Evolutionary conservation across 2,888 invertebrate genomes (phyloP).

Genomic region (Eupelmus urozonus): DNA sequence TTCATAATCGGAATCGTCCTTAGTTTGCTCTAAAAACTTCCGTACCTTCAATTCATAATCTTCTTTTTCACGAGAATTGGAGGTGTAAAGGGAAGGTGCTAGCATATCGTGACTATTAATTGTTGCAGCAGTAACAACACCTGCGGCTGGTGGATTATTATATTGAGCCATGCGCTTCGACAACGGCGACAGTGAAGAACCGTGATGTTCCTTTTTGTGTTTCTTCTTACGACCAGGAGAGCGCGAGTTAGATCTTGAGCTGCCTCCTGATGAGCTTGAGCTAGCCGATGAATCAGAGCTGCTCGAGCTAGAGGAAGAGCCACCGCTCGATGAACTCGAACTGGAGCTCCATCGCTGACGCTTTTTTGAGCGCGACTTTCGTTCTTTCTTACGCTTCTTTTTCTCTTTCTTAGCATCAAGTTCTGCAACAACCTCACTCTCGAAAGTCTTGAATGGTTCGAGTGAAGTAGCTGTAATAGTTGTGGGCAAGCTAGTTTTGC

Average conservation of each 20-base stretch:
- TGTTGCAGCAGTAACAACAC: constrained; percentile 71
- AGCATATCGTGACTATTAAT: constrained; percentile 76
- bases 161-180: constrained; percentile 91
- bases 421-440: constrained; percentile 69
- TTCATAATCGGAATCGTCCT: constrained; percentile 91
- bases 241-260: constrained; percentile 72
- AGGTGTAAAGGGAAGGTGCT: constrained; percentile 76
- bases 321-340: constrained; percentile 79
- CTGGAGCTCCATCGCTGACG: constrained; percentile 79
- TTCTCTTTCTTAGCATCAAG: constrained; percentile 74
- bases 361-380: constrained; percentile 76
- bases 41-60: constrained; percentile 84
- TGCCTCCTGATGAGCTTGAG: constrained; percentile 78
- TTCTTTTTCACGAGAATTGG: constrained; percentile 76
- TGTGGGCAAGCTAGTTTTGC: constrained; percentile 78
- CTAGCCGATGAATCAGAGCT: constrained; percentile 72
- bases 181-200: constrained; percentile 87
- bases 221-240: constrained; percentile 72
- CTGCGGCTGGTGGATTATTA: constrained; percentile 84
- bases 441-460: constrained; percentile 70
- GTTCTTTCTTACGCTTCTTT: constrained; percentile 77
- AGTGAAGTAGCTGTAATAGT: constrained; percentile 42
- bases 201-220: constrained; percentile 82
- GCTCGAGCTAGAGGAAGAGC: constrained; percentile 79
- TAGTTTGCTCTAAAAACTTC: constrained; percentile 87